Base-by-base conservation (phyloP, 2,888 invertebrate genomes). In the Mythimna vitellina region DNA sequence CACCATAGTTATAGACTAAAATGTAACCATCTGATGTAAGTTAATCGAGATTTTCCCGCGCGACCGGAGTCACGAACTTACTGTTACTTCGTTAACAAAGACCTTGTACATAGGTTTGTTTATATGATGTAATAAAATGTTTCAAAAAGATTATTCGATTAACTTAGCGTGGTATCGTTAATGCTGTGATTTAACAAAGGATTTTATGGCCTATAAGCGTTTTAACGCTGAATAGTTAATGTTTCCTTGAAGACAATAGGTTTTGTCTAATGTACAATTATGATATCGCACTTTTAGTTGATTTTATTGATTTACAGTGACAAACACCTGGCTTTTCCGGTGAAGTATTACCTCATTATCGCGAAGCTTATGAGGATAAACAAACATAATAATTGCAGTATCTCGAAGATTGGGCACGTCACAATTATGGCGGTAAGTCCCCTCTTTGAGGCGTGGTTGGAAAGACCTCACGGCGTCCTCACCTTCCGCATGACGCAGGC, bases 191-290 rank as follows among this genome's bases (percentile, higher is more conserved):
- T 81, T 70, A 76, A 81, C 62, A 70, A 81, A 81, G 65, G 46
- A 20, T 46, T 81, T 71, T 61, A 53, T 25, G 49, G 58, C 58
- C 49, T 57, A 71, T 46, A 80, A 22, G 63, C 35, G 63, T 83
- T 81, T 84, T 85, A 80, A 69, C 84, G 25, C 83, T 64, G 69
- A 72, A 83, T 83, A 70, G 8, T 69, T 65, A 80, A 71, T 78
- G 35, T 67, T 79, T 77, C 82, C 82, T 79, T 57, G 78, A 81
- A 70, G 12, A 60, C 32, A 25, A 42, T 56, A 38, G 20, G 10
- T n/a, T 25, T 61, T 56, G 35, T 17, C 14, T 56, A 14, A 10
- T 67, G 14, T 46, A 46, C 6, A 20, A 46, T 46, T 61, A 20
- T 29, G 49, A 7, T 1, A 62, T 81, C 61, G 7, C 64, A 62